Conservation (phyloP, 2,888 invertebrate species). For the Nemapogon koenigi region DNA sequence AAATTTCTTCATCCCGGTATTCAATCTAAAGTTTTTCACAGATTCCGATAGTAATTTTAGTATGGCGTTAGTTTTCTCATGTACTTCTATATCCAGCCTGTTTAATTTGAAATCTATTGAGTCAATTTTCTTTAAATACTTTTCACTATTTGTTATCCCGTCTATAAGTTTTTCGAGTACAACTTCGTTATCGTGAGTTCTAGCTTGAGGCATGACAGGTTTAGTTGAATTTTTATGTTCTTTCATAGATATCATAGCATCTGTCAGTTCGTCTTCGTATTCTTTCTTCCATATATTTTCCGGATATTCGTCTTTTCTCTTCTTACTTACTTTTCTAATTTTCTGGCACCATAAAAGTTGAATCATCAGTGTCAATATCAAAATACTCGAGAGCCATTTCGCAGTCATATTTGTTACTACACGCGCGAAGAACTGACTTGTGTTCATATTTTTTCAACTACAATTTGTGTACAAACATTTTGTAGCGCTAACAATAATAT, state of each 20-base stretch:
- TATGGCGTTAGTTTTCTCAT: constrained; percentile 46
- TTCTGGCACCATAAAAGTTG: no score
- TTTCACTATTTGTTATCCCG: constrained; percentile 45
- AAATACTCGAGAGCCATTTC: no score
- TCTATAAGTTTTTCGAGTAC: constrained; percentile 49
- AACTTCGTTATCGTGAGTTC: constrained; percentile 38
- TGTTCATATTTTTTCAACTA: no score
- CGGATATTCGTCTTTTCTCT: constrained; percentile 22
- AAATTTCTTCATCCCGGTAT: not conserved
- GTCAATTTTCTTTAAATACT: constrained; percentile 52
- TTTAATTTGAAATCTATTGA: constrained; percentile 49
- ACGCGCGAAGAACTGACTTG: no score
- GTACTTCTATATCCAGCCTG: constrained; percentile 48
- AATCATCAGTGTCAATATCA: no score
- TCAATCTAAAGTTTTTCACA: constrained; percentile 23
- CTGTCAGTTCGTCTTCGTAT: constrained; percentile 44
- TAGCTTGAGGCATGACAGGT: constrained; percentile 22
- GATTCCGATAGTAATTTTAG: constrained; percentile 37
- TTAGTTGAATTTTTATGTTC: constrained; percentile 35
- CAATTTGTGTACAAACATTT: no score
- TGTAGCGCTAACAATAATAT: no score
- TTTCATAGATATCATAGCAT: constrained; percentile 34
- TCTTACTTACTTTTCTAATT: constrained; percentile 27
- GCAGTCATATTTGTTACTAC: no score
- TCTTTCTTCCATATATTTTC: constrained; percentile 52